Base-by-base conservation (phyloP, 2,888 invertebrate species). In the Calameuta idolon region DNA sequence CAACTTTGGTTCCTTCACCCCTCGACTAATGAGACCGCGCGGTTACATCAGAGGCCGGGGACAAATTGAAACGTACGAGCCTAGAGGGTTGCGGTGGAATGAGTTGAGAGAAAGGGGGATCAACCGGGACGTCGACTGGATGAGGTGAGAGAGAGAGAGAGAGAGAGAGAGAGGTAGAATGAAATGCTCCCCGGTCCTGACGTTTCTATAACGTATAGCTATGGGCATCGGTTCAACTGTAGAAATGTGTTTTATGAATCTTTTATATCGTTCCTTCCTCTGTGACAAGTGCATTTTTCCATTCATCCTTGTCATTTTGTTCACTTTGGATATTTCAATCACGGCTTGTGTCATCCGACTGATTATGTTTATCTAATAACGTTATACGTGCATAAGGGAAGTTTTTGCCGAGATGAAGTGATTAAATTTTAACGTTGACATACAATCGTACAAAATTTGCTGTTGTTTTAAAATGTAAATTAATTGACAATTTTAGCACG, bases 61-160 rank as follows among this genome's bases (percentile, higher is more conserved):
- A 90, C 90, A 90, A 90, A 90, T 90, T 90, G 90, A 90, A 90
- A 90, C 88, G 90, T 89, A 90, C 90, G 90, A 90, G 87, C 86
- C 89, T 87, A 84, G 84, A 87, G 89, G 87, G 88, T 85, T 81
- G 74, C 35, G 74, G 74, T 55, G 55, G 55, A 55, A 55, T 55
- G 55, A 55, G 55, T 55, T 55, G 55, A 55, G 55, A 55, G 55
- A 55, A 55, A 55, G 55, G 55, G 55, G 55, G 55, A 55, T 55
- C 55, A 55, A 55, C 55, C 55, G 55, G 55, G 55, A 55, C 55
- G 23, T 55, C 55, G 55, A 55, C 55, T 55, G 9, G 55, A 55
- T 55, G 55, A 55, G 55, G 55, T 55, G 55, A 9, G 55, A 55
- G 55, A 55, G 55, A 40, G 37, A 12, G 23, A 23, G 34, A 34